Base-by-base conservation (phyloP, 2,113 vertebrate species). In the Sprattus sprattus region DNA sequence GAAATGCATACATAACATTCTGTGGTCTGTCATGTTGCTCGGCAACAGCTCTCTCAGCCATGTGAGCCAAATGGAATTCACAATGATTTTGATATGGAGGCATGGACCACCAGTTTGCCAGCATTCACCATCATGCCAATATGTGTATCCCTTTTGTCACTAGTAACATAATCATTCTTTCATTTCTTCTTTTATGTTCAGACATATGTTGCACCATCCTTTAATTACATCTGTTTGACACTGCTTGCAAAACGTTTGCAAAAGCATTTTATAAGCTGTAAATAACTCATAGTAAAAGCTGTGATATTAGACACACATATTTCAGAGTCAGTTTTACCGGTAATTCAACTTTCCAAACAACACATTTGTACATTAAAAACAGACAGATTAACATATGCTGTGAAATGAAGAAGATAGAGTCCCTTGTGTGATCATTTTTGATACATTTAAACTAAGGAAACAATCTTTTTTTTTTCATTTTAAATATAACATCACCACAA, bases 31-130 rank as follows among this genome's bases (percentile, higher is more conserved):
- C 13, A 78, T 78, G 71, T 78, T 78, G 71, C 71, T 78, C 71
- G 71, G 71, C 71, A 78, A 78, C 71, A 78, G 71, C 71, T 78
- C 71, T 75, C 67, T 78, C 71, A 78, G 71, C 71, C 71, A 39
- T 78, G 71, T 16, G 16, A 78, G 71, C 28, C 71, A 78, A 13
- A 78, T 78, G 32, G 71, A 78, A 78, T 78, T 13, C 71, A 11
- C 28, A 78, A 78, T 78, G 71, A 78, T 39, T 39, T 78, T 78
- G 28, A 78, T 44, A 78, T 78, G 25, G 28, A 78, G 25, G 10
- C 71, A 78, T 39, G 71, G 28, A 3, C 28, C 28, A 78, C 13
- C 64, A 9, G 64, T 71, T 78, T 32, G 15, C 71, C 71, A 39
- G 28, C 3, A 3, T 78, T 78, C 25, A 78, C 10, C 28, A 16